A percentile compares a stretch with the other conserved stretches of the same genome.
Evolutionary conservation across 1,140 invertebrate genomes (phyloP).

Genomic region (Euwallacea fornicatus): DNA sequence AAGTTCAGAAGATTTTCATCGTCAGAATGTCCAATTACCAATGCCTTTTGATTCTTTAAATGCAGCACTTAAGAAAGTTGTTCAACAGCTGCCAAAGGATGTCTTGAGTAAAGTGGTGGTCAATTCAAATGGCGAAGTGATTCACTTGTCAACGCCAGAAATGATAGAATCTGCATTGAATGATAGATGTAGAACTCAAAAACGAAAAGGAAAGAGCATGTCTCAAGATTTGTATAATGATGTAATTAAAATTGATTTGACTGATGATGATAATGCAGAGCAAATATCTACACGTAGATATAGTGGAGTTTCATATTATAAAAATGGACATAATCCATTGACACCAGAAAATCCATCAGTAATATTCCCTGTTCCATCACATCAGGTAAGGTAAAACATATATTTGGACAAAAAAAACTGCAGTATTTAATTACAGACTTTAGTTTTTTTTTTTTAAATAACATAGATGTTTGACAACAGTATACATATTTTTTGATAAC

Average conservation of each 20-base stretch:
- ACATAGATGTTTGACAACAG: too few relatives aligned
- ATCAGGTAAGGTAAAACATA: conserved; percentile 16
- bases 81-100: conserved; percentile 44
- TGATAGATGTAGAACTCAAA: neutral
- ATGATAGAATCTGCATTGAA: conserved; percentile 6
- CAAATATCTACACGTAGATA: neutral
- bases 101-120: conserved; percentile 47
- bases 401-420: too few relatives aligned
- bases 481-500: too few relatives aligned
- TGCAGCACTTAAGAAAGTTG: conserved; percentile 29
- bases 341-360: conserved; percentile 17
- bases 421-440: too few relatives aligned
- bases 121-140: conserved; percentile 49
- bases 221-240: conserved; percentile 15
- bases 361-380: conserved; percentile 28
- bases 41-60: conserved; percentile 15
- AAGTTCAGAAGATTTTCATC: too few relatives aligned
- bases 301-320: conserved; percentile 6
- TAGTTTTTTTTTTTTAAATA: too few relatives aligned
- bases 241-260: conserved; percentile 47
- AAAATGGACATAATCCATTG: neutral
- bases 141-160: conserved; percentile 47
- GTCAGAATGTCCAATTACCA: neutral
- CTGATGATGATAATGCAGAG: conserved; percentile 23
- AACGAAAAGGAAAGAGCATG: neutral